Percentiles rank a stretch among this genome's conserved stretches.
Evolutionary conservation across 2,888 invertebrate genomes (phyloP).

Genomic region (Smittia aterrima): DNA sequence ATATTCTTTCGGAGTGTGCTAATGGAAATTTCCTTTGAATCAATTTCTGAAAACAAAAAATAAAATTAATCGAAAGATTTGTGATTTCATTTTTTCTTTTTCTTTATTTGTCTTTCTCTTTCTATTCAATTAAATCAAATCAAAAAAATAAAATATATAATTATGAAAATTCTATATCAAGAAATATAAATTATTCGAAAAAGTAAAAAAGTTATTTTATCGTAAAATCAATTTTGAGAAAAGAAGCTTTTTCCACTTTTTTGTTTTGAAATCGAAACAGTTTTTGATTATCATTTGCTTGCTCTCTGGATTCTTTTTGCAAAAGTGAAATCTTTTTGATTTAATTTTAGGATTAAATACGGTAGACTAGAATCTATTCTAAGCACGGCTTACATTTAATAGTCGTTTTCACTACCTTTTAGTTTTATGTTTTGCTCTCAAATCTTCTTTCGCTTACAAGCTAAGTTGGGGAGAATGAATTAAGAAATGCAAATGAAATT

Average conservation of each 20-base stretch:
- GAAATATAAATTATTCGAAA: slow-evolving; percentile 19
- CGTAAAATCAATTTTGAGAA: background rate
- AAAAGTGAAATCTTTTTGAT: slow-evolving; percentile 10
- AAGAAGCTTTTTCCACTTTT: no score
- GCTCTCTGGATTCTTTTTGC: background rate
- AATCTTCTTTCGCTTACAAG: slow-evolving; percentile 14
- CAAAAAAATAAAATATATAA: slow-evolving; percentile 10
- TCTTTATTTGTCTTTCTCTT: slow-evolving; percentile 26
- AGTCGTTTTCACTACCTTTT: slow-evolving; percentile 40
- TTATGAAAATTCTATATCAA: background rate
- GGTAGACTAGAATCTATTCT: slow-evolving; percentile 46
- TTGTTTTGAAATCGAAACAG: no score
- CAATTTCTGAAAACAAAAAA: no score
- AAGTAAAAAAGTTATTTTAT: background rate
- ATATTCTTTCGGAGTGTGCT: no score
- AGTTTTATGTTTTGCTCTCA: slow-evolving; percentile 35
- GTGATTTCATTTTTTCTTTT: slow-evolving; percentile 10
- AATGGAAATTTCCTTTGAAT: no score
- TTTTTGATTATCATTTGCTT: slow-evolving; percentile 23
- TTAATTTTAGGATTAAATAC: slow-evolving; percentile 42
- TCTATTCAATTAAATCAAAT: slow-evolving; percentile 2
- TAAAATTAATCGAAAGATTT: no score
- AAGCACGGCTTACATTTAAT: slow-evolving; percentile 44
- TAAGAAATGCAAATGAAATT: slow-evolving; percentile 30
- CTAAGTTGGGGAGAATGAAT: background rate